Percentiles rank a stretch among this genome's conserved stretches.
Evolutionary conservation across 2,797 vertebrate genomes (phyloP).

Genomic region (Semotilus atromaculatus): DNA sequence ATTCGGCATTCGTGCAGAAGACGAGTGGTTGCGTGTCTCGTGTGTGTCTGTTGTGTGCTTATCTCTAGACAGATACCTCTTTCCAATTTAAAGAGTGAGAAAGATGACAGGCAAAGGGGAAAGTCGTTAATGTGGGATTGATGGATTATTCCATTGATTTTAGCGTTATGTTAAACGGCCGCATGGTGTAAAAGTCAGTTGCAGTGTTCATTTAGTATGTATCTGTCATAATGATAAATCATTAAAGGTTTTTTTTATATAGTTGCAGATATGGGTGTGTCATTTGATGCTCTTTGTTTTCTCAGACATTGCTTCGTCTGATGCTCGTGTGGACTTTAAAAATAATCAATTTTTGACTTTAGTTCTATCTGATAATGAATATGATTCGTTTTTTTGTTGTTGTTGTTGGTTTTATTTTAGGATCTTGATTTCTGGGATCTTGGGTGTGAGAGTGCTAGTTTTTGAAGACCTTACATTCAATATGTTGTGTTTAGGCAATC

Average conservation of each 20-base stretch:
- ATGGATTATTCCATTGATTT: neutral
- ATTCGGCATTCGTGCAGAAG: neutral
- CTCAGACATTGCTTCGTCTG: neutral
- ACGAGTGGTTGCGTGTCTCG: neutral
- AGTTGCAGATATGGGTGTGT: conserved; percentile 52
- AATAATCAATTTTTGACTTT: neutral
- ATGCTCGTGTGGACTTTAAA: neutral
- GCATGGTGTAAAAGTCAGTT: neutral
- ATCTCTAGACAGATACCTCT: neutral
- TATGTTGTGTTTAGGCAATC: neutral
- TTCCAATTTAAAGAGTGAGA: conserved; percentile 3
- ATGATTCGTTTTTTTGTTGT: neutral
- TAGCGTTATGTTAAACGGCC: neutral
- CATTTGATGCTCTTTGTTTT: conserved; percentile 35
- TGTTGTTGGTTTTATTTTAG: neutral
- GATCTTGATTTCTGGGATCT: neutral
- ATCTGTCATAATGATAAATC: neutral
- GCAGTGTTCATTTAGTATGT: conserved; percentile 1
- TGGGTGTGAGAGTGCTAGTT: neutral
- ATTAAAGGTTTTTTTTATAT: neutral
- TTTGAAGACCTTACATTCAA: neutral
- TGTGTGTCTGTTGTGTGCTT: neutral
- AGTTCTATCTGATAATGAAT: neutral
- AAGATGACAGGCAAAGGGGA: conserved; percentile 16
- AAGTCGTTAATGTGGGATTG: conserved; percentile 9